Percentiles rank a stretch among this genome's conserved stretches.
phyloP scores from a whole-genome alignment of 1,140 invertebrate genomes.

The Agrilus planipennis region DNA sequence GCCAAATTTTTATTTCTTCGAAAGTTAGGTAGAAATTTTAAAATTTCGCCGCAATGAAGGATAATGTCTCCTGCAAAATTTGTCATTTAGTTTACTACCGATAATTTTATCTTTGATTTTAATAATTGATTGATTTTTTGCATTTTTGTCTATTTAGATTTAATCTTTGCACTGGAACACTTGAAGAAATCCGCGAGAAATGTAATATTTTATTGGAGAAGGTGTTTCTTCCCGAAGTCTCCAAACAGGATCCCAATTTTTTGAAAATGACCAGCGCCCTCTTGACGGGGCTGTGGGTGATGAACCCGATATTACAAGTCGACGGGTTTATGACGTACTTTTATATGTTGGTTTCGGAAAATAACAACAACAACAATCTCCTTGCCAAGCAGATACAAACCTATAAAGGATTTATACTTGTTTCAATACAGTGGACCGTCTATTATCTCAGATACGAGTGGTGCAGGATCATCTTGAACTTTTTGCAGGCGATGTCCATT shows the following conservation, averaged over 20 bases:
- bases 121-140: too few relatives aligned
- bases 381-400: not conserved
- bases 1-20: too few relatives aligned
- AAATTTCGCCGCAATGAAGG: too few relatives aligned
- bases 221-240: conserved; percentile 15
- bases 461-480: conserved; percentile 14
- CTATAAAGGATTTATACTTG: not conserved
- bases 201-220: conserved; percentile 20
- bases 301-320: conserved; percentile 22
- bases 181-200: conserved; percentile 27
- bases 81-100: too few relatives aligned
- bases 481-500: conserved; percentile 12
- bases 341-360: not conserved
- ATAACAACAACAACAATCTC: conserved; percentile 2
- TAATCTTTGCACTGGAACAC: conserved; percentile 28
- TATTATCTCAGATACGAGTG: not conserved
- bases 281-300: conserved; percentile 22
- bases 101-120: too few relatives aligned
- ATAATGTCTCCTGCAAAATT: too few relatives aligned
- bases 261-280: conserved; percentile 19
- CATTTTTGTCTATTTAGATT: conserved; percentile 20
- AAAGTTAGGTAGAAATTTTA: too few relatives aligned
- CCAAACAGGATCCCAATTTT: conserved; percentile 16
- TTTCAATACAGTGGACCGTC: not conserved
- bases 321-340: conserved; percentile 9